Conservation (phyloP, 2,797 vertebrate genomes). For the Cossypha caffra region DNA sequence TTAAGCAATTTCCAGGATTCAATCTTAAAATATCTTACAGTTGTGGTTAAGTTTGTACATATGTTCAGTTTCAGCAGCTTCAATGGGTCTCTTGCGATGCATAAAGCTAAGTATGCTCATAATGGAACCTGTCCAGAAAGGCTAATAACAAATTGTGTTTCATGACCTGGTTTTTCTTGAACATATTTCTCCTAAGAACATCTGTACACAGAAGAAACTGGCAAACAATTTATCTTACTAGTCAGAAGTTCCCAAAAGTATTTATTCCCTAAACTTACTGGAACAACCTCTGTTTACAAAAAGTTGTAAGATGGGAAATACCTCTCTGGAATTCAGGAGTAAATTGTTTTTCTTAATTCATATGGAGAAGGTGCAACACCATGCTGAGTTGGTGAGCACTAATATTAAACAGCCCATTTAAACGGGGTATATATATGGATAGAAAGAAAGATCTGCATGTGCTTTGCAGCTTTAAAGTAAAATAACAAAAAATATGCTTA, state of each 20-base stretch:
- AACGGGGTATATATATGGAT: neutral
- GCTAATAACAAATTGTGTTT: neutral
- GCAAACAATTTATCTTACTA: conserved; percentile 48
- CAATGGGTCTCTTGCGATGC: neutral
- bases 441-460: neutral
- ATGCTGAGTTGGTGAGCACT: neutral
- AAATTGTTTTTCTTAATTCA: conserved; percentile 17
- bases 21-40: neutral
- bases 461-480: neutral
- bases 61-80: neutral
- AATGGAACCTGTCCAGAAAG: neutral
- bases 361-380: neutral
- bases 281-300: conserved; percentile 15
- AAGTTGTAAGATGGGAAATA: neutral
- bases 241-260: conserved; percentile 45
- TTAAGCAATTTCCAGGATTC: conserved; percentile 53
- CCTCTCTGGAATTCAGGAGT: neutral
- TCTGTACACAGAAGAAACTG: neutral
- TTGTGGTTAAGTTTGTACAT: neutral
- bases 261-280: conserved; percentile 16
- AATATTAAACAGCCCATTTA: neutral
- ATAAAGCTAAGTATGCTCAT: neutral
- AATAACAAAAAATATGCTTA: neutral
- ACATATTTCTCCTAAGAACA: neutral
- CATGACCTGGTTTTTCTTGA: neutral